A percentile compares a stretch with the other conserved stretches of the same genome.
phyloP scores from a whole-genome alignment of 2,797 vertebrate species.

The Lagothrix lagotricha region DNA sequence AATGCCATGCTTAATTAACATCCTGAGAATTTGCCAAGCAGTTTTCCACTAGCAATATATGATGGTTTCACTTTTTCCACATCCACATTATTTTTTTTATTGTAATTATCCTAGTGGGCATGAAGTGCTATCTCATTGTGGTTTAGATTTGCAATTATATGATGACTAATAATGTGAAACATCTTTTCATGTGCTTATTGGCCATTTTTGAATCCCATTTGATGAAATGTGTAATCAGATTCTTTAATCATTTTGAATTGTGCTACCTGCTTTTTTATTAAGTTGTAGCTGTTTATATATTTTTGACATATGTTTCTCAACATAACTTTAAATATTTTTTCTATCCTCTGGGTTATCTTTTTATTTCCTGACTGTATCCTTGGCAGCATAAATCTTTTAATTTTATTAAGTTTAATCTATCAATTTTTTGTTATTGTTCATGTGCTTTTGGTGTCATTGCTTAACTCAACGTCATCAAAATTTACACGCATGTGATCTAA shows the following conservation, averaged over 20 bases:
- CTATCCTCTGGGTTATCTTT: not conserved
- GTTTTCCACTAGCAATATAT: not conserved
- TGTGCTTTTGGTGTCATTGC: not conserved
- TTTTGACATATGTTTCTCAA: not conserved
- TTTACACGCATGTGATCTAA: not conserved
- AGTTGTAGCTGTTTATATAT: not conserved
- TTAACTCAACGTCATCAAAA: not conserved
- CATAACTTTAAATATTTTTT: not conserved
- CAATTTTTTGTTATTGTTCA: not conserved
- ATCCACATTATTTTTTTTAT: not conserved
- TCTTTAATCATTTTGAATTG: not conserved
- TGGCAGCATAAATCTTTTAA: not conserved
- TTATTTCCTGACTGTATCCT: not conserved
- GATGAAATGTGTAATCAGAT: not conserved
- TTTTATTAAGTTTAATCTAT: not conserved
- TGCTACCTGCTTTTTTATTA: not conserved
- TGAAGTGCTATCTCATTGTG: not conserved
- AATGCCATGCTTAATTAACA: not conserved
- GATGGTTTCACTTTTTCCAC: not conserved
- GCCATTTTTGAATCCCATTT: not conserved
- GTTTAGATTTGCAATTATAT: not conserved
- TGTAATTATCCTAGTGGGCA: not conserved
- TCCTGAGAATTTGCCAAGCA: not conserved
- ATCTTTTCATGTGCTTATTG: not conserved
- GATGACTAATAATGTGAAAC: not conserved